A percentile compares a stretch with the other conserved stretches of the same genome.
Evolutionary conservation across 2,888 invertebrate genomes (phyloP).

Genomic region (Netelia virgata): DNA sequence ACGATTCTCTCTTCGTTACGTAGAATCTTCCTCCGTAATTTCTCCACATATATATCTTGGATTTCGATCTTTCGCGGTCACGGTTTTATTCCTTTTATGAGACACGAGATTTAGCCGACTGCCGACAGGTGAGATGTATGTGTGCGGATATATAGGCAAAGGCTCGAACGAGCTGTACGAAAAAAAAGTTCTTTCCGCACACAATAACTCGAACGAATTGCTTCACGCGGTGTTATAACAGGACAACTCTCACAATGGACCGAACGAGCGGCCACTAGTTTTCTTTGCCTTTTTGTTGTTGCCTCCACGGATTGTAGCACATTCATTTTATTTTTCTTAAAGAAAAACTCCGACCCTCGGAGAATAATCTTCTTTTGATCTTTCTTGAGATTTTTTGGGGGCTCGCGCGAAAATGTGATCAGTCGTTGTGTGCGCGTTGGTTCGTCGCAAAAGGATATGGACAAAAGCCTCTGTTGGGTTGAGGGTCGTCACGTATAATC

Average conservation of each 20-base stretch:
- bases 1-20: not conserved
- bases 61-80: conserved; percentile 6
- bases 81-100: conserved; percentile 34
- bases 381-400: conserved; percentile 39
- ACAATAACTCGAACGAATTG: conserved; percentile 43
- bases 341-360: conserved; percentile 21
- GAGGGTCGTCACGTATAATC: conserved; percentile 66
- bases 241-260: conserved; percentile 31
- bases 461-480: conserved; percentile 57
- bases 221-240: conserved; percentile 1
- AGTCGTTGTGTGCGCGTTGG: not conserved
- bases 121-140: conserved; percentile 29
- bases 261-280: conserved; percentile 15
- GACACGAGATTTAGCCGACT: conserved; percentile 27
- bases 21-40: not conserved
- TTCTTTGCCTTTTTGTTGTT: conserved; percentile 19
- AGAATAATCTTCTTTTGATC: conserved; percentile 5
- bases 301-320: conserved; percentile 6
- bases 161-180: not conserved
- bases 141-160: not conserved
- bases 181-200: conserved; percentile 22
- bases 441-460: not conserved
- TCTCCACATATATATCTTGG: not conserved
- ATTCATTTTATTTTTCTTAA: conserved; percentile 5
- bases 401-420: conserved; percentile 17